These are phyloP conservation scores for Aphaenogaster rudis DNA, from an alignment of 1,140 invertebrate species.

Conservation along the genomic window DNA sequence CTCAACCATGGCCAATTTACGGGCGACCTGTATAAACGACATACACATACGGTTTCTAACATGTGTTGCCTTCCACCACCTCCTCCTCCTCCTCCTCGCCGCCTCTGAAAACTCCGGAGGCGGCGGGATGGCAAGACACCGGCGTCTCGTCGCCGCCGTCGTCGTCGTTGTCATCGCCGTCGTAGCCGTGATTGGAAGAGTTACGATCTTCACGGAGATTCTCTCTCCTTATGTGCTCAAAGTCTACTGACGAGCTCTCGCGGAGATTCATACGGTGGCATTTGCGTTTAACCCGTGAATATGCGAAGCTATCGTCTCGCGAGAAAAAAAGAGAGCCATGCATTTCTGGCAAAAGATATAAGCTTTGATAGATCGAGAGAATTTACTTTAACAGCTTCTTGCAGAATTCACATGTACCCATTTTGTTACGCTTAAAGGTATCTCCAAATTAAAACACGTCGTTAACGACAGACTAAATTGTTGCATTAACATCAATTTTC, in stretches of 20 bases:
- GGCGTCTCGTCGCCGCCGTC: conserved; percentile 24
- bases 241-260: conserved; percentile 12
- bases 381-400: background rate
- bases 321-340: background rate
- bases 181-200: conserved; percentile 55
- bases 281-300: background rate
- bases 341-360: background rate
- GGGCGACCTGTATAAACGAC: conserved; percentile 95
- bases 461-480: background rate
- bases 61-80: conserved; percentile 66
- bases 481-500: conserved; percentile 26
- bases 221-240: background rate
- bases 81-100: conserved; percentile 29
- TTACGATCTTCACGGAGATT: conserved; percentile 25
- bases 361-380: background rate
- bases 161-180: conserved; percentile 26
- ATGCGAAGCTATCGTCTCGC: background rate
- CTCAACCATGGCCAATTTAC: conserved; percentile 99
- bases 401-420: background rate
- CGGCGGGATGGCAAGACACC: conserved; percentile 33
- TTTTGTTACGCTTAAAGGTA: background rate
- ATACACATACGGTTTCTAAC: conserved; percentile 78
- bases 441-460: background rate
- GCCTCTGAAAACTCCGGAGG: conserved; percentile 46
- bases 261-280: background rate